Percentiles rank a stretch among this genome's conserved stretches.
Evolutionary conservation across 2,113 vertebrate genomes (phyloP).

Genomic region (Hippopotamus amphibius): DNA sequence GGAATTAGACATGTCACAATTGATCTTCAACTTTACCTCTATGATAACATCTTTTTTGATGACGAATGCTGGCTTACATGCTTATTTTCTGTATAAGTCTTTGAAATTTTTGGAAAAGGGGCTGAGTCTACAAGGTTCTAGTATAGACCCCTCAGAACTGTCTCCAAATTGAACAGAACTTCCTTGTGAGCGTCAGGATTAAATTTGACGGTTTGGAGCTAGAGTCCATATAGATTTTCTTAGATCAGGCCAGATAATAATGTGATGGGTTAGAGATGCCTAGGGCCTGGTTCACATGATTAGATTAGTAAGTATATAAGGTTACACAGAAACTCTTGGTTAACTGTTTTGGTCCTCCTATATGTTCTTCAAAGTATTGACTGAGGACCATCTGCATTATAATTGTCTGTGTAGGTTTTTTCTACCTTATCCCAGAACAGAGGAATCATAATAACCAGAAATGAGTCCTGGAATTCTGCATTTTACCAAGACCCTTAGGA

Average conservation of each 20-base stretch:
- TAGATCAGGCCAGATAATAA: not conserved
- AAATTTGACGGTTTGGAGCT: not conserved
- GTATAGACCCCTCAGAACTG: not conserved
- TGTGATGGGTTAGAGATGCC: not conserved
- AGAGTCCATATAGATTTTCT: not conserved
- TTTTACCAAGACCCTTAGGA: not conserved
- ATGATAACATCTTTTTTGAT: not conserved
- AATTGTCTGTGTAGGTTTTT: constrained; percentile 3
- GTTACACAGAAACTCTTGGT: not conserved
- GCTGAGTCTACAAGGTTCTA: not conserved
- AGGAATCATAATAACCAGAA: not conserved
- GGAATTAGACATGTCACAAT: not conserved
- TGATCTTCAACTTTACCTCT: not conserved
- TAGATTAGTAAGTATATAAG: not conserved
- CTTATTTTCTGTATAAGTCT: not conserved
- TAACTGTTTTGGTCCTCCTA: not conserved
- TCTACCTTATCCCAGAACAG: not conserved
- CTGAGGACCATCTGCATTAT: not conserved
- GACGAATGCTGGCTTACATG: not conserved
- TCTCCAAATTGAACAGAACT: not conserved
- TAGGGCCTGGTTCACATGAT: not conserved
- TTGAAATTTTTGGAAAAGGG: not conserved
- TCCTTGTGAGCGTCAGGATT: not conserved
- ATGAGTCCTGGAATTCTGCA: not conserved
- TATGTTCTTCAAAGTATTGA: not conserved